Base-by-base conservation (phyloP, 2,888 invertebrate species). In the Anthophora plumipes region DNA sequence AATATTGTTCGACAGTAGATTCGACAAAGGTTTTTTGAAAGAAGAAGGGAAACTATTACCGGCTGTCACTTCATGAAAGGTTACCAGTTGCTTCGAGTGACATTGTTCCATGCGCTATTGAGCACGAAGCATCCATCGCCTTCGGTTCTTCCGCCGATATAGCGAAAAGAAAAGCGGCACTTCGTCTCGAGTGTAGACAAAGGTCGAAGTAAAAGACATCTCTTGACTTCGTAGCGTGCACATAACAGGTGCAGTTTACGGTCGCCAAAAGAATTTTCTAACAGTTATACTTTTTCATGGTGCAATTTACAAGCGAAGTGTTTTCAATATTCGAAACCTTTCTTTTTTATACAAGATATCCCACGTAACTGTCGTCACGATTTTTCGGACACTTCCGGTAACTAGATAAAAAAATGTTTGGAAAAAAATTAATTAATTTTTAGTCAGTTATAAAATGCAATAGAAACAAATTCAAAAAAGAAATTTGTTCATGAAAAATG, bases 31-130 rank as follows among this genome's bases (percentile, higher is more conserved):
- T 25, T 60, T 52, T 59, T 6, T 37, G 22, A 14, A 37, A 46
- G 31, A 54, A 52, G n/a, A n/a, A 77, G 77, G 79, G 83, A 84
- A 77, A 84, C 82, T 80, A 83, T 88, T 83, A 61, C 20, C 17
- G 60, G 25, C 41, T 22, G 60, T 55, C 68, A 74, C 60, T 61
- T 60, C 54, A 61, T 69, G 74, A 69, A 80, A 81, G 70, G 82
- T 82, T 55, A 71, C 68, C 76, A 63, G 75, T 73, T 71, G 82
- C 75, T 75, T 71, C 71, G 59, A 69, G 73, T 80, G 70, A 80
- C 69, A 82, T 76, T 75, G 81, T 60, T 82, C 63, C 57, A 82
- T 71, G 82, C 76, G 60, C 70, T 76, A 82, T 82, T 71, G 82
- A 71, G 54, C 76, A 76, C 82, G 81, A 75, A 74, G 63, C 61